Conservation (phyloP, 2,797 vertebrate genomes). For the Cossypha niveicapilla region DNA sequence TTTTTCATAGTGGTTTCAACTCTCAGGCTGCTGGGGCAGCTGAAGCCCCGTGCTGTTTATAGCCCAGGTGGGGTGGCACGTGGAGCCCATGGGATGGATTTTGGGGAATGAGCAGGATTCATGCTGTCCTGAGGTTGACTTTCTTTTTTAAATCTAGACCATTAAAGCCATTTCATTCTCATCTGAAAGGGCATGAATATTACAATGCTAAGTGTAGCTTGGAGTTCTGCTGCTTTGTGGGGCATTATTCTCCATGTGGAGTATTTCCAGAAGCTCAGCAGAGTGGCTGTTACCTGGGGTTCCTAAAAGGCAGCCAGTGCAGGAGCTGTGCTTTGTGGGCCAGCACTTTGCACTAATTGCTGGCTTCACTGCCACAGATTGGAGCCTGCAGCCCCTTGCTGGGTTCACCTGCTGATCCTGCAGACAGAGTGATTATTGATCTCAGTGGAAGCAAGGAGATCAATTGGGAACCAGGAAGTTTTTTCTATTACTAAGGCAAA, state of each 20-base stretch:
- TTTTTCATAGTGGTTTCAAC: background rate
- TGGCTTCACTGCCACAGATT: background rate
- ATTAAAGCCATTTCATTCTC: background rate
- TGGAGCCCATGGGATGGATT: rapidly evolving
- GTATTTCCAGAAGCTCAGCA: background rate
- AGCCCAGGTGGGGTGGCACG: background rate
- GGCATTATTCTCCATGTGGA: background rate
- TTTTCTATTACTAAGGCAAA: background rate
- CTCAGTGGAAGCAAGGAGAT: background rate
- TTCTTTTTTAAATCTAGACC: background rate
- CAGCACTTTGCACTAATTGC: background rate
- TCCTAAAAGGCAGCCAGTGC: background rate
- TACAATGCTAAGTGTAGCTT: background rate
- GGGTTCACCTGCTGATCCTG: conserved; percentile 13
- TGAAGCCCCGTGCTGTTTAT: background rate
- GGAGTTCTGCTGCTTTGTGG: background rate
- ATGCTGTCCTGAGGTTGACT: background rate
- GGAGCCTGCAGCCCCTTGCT: background rate
- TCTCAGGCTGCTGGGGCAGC: background rate
- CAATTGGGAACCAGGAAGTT: background rate
- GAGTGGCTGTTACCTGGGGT: background rate
- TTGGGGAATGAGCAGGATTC: background rate
- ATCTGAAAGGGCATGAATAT: background rate
- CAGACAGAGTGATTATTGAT: background rate
- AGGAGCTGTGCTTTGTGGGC: background rate